These are phyloP conservation scores for Benitochromis conjunctus DNA, from an alignment of 2,113 vertebrate species.

Conservation along the genomic window DNA sequence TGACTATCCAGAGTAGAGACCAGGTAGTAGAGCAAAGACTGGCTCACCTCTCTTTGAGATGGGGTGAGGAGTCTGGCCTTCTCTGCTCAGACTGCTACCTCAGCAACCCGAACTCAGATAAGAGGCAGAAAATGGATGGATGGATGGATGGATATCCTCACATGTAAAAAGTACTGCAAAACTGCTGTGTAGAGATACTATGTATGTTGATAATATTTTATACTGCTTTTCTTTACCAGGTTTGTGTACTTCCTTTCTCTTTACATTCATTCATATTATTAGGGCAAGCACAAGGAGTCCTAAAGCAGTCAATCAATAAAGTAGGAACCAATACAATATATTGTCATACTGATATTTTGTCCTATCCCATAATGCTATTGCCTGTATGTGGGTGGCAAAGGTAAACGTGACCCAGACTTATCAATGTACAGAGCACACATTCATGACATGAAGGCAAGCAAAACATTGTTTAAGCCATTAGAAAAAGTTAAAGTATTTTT, in stretches of 20 bases:
- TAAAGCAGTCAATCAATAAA: neutral
- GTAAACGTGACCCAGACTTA: neutral
- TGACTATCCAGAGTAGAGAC: neutral
- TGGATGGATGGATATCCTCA: neutral
- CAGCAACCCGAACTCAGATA: neutral
- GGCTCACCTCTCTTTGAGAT: neutral
- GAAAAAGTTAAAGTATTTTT: neutral
- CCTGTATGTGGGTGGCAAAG: rapidly evolving
- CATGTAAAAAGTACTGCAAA: neutral
- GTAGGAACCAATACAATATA: neutral
- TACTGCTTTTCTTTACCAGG: neutral
- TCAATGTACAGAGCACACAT: neutral
- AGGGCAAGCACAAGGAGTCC: neutral
- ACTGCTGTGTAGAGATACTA: neutral
- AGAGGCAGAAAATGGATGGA: neutral
- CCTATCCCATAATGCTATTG: neutral
- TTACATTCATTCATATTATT: neutral
- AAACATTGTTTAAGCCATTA: neutral
- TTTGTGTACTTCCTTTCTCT: neutral
- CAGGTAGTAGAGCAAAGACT: neutral
- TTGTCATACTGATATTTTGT: neutral
- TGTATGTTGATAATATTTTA: neutral
- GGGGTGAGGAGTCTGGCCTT: neutral
- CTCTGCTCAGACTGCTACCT: neutral
- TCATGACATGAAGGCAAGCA: neutral